Base-by-base conservation (phyloP, 1,140 invertebrate species). In the Pantala flavescens region DNA sequence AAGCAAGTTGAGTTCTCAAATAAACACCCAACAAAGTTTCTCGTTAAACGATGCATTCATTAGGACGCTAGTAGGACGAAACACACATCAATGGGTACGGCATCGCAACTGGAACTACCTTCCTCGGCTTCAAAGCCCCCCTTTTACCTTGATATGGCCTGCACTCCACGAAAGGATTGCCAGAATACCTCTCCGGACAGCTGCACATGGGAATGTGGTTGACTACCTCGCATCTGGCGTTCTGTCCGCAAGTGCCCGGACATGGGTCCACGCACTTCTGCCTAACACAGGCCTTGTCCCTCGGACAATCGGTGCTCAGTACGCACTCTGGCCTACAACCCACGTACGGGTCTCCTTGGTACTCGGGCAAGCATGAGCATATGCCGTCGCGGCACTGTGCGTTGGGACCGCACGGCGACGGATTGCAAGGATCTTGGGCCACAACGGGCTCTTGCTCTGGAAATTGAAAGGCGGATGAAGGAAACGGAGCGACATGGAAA, bases 191-290 rank as follows among this genome's bases (percentile, higher is more conserved):
- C 24, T 78, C 71, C 24, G 84, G 78, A 80, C 90, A 91, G 75
- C 83, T 83, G 80, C 89, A 90, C 24, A 83, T 85, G 9, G 89
- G 88, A 55, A 85, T 81, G 78, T 90, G 90, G 79, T 88, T 88
- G 24, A 89, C 81, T 2, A 89, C 86, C 71, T 83, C 83, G 81
- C 90, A 92, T 77, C 88, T 84, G 5, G 90, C 87, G 80, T 90
- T 88, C 49, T 83, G 70, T 42, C 89, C 90, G 78, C 90, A 92
- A 16, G 84, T 87, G 76, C 88, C 87, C 24, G 82, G 79, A 78
- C 90, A 91, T 24, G 89, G 89, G 79, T 90, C 86, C 80, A 84
- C 83, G 81, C 90, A 91, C 81, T 87, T 89, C 73, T 88, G 85
- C 74, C 85, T 82, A 24, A 87, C 82, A 80, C 89, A 90, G 14